Base-by-base conservation (phyloP, 2,113 vertebrate species). In the Hemicordylus capensis region DNA sequence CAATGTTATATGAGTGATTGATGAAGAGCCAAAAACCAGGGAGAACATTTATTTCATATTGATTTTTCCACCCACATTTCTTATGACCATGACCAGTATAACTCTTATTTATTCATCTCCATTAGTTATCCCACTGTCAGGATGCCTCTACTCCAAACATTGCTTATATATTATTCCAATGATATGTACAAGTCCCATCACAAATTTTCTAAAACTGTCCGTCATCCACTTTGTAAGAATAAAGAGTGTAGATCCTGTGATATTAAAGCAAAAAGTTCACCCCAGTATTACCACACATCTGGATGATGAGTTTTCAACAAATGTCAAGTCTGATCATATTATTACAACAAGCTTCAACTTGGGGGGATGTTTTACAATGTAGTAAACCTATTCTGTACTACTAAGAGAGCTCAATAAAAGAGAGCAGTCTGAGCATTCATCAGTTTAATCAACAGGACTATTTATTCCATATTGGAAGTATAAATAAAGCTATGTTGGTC, bases 1-100 rank as follows among this genome's bases (percentile, higher is more conserved):
- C 79, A 34, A 46, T 72, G 69, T 85, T 85, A 87, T 83, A 59
- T 73, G 64, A 54, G 86, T 89, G 61, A 93, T 80, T 88, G 85
- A 90, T 37, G 81, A 42, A 76, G 66, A 74, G 64, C 26, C 51
- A 85, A 82, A 76, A 63, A 86, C 64, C 37, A 58, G 51, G 31
- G 26, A 59, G 39, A 70, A 44, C 11, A 59, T 78, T 85, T 90
- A 89, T 89, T 84, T 88, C 83, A 77, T 48, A 8, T 58, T 86
- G 44, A 87, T 34, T 37, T 82, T 76, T 15, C 37, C 10, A 82
- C 51, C 42, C 11, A 67, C 22, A 63, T 54, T 63, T 89, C 44
- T 0, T 20, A 84, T 80, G 46, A 81, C 42, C 59, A 42, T 51
- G 4, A 90, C 46, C 20, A 56, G 26, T 14, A 87, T 22, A 56